Conservation (phyloP, 2,113 vertebrate genomes). For the Microtus pennsylvanicus region DNA sequence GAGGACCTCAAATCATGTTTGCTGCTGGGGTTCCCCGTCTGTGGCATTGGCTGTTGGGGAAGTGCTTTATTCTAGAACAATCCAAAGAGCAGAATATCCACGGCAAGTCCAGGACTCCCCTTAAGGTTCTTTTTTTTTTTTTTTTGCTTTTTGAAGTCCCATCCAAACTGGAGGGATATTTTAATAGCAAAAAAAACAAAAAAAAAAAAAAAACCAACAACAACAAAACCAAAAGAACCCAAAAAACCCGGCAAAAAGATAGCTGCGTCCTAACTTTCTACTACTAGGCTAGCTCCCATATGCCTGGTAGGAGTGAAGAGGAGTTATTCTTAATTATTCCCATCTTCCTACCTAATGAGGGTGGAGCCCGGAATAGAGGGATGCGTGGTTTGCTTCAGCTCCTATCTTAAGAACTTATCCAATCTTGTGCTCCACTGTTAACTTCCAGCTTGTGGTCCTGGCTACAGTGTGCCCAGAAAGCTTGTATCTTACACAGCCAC, state of each 20-base stretch:
- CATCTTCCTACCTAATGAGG: not conserved
- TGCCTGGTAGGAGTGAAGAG: slow-evolving; percentile 23
- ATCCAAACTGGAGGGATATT: not conserved
- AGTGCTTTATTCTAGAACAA: not conserved
- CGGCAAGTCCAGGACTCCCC: slow-evolving; percentile 20
- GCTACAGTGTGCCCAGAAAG: not conserved
- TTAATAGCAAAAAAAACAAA: slow-evolving; percentile 2
- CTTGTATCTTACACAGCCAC: not conserved
- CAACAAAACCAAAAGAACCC: too few relatives aligned
- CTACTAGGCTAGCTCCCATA: not conserved
- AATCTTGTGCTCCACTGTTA: not conserved
- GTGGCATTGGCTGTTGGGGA: not conserved
- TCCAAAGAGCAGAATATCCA: not conserved
- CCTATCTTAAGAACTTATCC: not conserved
- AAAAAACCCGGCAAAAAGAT: not conserved
- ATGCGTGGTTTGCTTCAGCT: not conserved
- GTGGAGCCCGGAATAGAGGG: not conserved
- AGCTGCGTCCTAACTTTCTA: not conserved
- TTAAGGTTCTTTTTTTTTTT: not conserved
- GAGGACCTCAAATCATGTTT: not conserved
- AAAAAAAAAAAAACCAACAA: too few relatives aligned
- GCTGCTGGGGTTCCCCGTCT: not conserved
- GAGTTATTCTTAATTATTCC: slow-evolving; percentile 39
- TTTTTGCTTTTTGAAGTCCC: not conserved
- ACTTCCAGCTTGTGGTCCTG: not conserved